Conservation (phyloP, 37 sponge, comb jelly and placozoan genomes). For the Cladorhizidae sp. region DNA sequence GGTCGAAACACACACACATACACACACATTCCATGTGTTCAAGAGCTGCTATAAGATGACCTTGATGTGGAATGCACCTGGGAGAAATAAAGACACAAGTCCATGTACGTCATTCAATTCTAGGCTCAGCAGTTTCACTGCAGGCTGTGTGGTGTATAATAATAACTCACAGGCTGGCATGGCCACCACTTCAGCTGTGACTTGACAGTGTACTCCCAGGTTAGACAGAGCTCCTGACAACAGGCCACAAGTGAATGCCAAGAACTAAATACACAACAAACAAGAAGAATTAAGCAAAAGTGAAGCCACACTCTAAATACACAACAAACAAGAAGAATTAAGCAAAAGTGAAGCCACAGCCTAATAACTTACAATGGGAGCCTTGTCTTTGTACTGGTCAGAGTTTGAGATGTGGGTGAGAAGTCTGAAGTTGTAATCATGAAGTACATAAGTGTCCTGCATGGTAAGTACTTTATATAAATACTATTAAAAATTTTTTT, state of each 20-base stretch:
- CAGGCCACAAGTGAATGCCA: constrained; percentile 83
- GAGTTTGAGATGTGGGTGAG: constrained; percentile 55
- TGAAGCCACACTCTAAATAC: not conserved
- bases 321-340: no score
- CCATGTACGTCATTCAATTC: not conserved
- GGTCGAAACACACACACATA: no score
- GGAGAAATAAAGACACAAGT: not conserved
- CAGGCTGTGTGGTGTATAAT: no score
- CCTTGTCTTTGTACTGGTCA: constrained; percentile 68
- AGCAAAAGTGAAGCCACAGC: no score
- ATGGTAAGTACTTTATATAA: not conserved
- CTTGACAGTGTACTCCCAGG: constrained; percentile 74
- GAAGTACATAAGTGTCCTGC: constrained; percentile 86
- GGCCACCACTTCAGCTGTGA: constrained; percentile 62
- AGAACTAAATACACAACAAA: constrained; percentile 47
- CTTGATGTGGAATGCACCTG: constrained; percentile 63
- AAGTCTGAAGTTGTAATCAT: constrained; percentile 76
- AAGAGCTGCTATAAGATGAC: constrained; percentile 35
- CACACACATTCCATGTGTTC: no score
- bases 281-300: not conserved
- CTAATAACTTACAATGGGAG: constrained; percentile 50
- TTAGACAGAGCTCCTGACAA: constrained; percentile 76
- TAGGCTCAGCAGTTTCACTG: not conserved
- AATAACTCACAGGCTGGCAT: constrained; percentile 74
- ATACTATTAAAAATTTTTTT: constrained; percentile 46